These are phyloP conservation scores for Pristionchus mayeri DNA, from an alignment of 2,888 invertebrate genomes.

Conservation along the genomic window DNA sequence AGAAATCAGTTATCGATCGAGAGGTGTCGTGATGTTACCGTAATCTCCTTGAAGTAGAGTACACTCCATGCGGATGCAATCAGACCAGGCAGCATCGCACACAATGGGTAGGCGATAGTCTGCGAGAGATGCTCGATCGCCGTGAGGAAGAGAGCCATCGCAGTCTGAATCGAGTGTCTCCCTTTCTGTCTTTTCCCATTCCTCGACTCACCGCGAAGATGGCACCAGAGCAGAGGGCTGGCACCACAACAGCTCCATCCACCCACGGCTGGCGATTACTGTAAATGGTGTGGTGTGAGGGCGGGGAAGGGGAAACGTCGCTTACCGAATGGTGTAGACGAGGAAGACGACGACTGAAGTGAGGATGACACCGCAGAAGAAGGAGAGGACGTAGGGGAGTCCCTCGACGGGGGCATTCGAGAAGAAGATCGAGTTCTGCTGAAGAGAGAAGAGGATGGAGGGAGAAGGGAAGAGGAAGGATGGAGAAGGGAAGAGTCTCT, in stretches of 20 bases:
- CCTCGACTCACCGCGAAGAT: constrained; percentile 76
- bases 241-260: constrained; percentile 77
- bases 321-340: constrained; percentile 75
- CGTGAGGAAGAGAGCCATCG: constrained; percentile 76
- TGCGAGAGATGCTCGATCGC: constrained; percentile 78
- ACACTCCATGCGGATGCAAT: constrained; percentile 78
- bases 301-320: constrained; percentile 17
- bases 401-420: constrained; percentile 58
- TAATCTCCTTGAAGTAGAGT: constrained; percentile 78
- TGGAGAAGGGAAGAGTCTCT: background rate
- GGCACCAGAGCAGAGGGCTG: constrained; percentile 77
- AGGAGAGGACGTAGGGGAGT: constrained; percentile 78
- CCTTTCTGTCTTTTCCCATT: constrained; percentile 4
- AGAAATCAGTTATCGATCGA: background rate
- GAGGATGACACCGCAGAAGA: constrained; percentile 77
- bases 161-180: constrained; percentile 6
- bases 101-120: constrained; percentile 79
- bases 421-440: constrained; percentile 73
- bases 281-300: background rate
- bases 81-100: constrained; percentile 77
- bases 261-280: constrained; percentile 64
- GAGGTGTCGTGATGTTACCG: constrained; percentile 65
- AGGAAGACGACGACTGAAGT: constrained; percentile 77
- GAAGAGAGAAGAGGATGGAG: background rate
- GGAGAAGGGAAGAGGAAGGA: background rate